These are phyloP conservation scores for Tyrophagus putrescentiae DNA, from an alignment of 1,140 invertebrate genomes.

Conservation along the genomic window DNA sequence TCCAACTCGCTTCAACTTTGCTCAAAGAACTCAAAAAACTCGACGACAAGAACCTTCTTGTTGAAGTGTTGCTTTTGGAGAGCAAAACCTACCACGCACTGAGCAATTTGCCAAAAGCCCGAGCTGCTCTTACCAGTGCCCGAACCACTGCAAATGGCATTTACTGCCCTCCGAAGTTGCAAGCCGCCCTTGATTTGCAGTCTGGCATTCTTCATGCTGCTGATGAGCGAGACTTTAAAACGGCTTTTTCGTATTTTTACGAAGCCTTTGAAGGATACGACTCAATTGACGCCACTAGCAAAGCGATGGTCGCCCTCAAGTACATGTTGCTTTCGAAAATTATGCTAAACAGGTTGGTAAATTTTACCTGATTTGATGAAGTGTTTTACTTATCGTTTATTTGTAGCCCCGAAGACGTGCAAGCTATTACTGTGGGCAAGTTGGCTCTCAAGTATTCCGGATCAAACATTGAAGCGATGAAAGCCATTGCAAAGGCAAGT, in stretches of 20 bases:
- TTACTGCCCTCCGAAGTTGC: slow-evolving; percentile 95
- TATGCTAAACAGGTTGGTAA: slow-evolving; percentile 64
- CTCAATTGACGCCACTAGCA: slow-evolving; percentile 66
- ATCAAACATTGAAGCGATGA: slow-evolving; percentile 91
- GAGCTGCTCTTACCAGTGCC: slow-evolving; percentile 90
- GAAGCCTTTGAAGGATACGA: slow-evolving; percentile 99
- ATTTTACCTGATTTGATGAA: neutral
- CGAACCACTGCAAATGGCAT: slow-evolving; percentile 98
- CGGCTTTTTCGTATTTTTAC: slow-evolving; percentile 99
- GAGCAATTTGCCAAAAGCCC: slow-evolving; percentile 85
- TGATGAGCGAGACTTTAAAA: slow-evolving; percentile 98
- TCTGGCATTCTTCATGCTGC: slow-evolving; percentile 97
- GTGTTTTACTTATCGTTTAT: slow-evolving; percentile 18
- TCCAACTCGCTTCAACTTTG: slow-evolving; percentile 60
- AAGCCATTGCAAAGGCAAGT: slow-evolving; percentile 83
- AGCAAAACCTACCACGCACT: slow-evolving; percentile 92
- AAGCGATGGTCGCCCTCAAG: slow-evolving; percentile 82
- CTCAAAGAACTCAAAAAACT: slow-evolving; percentile 92
- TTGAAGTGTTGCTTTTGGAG: slow-evolving; percentile 86
- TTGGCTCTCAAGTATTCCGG: slow-evolving; percentile 90
- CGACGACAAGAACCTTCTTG: slow-evolving; percentile 95
- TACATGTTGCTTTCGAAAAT: slow-evolving; percentile 99
- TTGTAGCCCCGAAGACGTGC: slow-evolving; percentile 76
- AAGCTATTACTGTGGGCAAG: slow-evolving; percentile 87
- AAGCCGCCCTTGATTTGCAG: slow-evolving; percentile 88